Conservation (phyloP, 2,888 invertebrate genomes). For the Drosophila imparisetae region DNA sequence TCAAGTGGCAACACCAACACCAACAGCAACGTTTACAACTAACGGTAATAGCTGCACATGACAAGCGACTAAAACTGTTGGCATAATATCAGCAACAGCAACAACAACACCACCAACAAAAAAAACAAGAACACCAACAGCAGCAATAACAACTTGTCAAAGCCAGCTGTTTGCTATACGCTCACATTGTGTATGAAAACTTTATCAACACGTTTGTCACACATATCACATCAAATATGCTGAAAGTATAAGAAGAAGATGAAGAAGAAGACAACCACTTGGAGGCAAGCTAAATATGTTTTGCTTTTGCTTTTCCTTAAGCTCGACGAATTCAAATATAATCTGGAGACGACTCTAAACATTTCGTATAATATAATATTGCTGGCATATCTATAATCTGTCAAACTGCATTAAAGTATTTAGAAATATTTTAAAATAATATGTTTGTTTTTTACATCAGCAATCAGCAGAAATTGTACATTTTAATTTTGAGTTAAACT, state of each 20-base stretch:
- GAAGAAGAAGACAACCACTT: not conserved
- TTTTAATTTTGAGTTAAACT: not conserved
- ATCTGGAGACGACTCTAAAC: not conserved
- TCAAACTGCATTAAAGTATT: not conserved
- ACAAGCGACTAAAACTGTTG: constrained; percentile 73
- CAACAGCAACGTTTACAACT: constrained; percentile 53
- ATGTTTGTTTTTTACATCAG: not conserved
- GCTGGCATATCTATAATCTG: not conserved
- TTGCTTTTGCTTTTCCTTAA: not conserved
- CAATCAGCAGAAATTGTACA: not conserved
- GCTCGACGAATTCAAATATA: not conserved
- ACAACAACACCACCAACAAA: constrained; percentile 8
- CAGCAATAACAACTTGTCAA: constrained; percentile 46
- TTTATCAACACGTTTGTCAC: constrained; percentile 25
- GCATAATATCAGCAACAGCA: constrained; percentile 49
- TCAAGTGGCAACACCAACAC: constrained; percentile 63
- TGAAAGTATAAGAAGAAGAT: not conserved
- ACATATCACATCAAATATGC: not conserved
- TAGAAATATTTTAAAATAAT: not conserved
- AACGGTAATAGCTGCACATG: constrained; percentile 77
- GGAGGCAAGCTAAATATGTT: too few species aligned
- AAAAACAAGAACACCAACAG: constrained; percentile 14
- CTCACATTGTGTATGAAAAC: constrained; percentile 10
- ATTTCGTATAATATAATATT: not conserved
- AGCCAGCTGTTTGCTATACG: constrained; percentile 45